Percentiles rank a stretch among this genome's conserved stretches.
These are phyloP conservation scores for Mus spicilegus DNA, from an alignment of 2,113 vertebrate species.

Conservation along the genomic window DNA sequence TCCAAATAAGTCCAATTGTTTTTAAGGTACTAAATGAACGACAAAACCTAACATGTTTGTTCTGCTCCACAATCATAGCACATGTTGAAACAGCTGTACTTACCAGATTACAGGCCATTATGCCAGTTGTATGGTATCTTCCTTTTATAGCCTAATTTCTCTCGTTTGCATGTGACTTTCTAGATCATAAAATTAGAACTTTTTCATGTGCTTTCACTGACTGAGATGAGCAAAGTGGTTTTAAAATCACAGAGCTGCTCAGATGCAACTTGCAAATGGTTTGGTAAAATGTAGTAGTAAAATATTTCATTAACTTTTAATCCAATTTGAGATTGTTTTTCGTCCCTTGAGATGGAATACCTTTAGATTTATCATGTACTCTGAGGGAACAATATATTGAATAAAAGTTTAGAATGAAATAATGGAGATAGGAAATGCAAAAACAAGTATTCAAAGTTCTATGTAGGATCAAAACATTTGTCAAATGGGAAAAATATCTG, in stretches of 20 bases:
- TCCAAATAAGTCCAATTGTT: slow-evolving; percentile 84
- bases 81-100: slow-evolving; percentile 86
- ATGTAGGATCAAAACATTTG: slow-evolving; percentile 50
- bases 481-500: slow-evolving; percentile 71
- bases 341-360: slow-evolving; percentile 22
- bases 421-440: background rate
- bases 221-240: slow-evolving; percentile 76
- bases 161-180: slow-evolving; percentile 81
- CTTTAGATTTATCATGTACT: slow-evolving; percentile 30
- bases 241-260: slow-evolving; percentile 82
- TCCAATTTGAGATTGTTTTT: slow-evolving; percentile 69
- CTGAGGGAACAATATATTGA: slow-evolving; percentile 31
- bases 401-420: slow-evolving; percentile 51
- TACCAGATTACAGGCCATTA: slow-evolving; percentile 84
- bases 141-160: slow-evolving; percentile 84
- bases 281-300: slow-evolving; percentile 80
- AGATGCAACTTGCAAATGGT: slow-evolving; percentile 78
- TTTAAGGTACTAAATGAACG: slow-evolving; percentile 84
- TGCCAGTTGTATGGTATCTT: slow-evolving; percentile 82
- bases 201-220: slow-evolving; percentile 74
- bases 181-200: slow-evolving; percentile 81
- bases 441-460: slow-evolving; percentile 11
- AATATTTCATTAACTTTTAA: slow-evolving; percentile 87
- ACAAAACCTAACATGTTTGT: slow-evolving; percentile 84
- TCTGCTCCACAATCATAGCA: slow-evolving; percentile 85